Evolutionary conservation across 1,140 invertebrate species (phyloP).

Genomic region (Drosophila pseudoobscura): DNA sequence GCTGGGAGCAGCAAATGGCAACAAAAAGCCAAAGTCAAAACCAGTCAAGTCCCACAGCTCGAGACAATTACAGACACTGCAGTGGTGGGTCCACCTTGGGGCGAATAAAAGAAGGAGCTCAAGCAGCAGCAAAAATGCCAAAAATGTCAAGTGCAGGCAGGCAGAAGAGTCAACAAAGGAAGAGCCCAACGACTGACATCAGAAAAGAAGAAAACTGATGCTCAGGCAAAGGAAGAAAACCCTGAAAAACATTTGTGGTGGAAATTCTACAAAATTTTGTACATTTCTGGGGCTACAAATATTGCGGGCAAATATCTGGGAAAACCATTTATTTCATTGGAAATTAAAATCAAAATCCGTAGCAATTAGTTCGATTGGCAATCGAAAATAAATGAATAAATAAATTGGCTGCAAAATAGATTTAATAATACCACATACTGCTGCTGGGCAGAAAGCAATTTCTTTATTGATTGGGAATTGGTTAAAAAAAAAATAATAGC

Average conservation of each 20-base stretch:
- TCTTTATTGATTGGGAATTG: background rate
- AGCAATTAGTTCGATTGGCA: no score
- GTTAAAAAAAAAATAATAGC: constrained; percentile 6
- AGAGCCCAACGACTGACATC: constrained; percentile 9
- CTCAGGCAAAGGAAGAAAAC: background rate
- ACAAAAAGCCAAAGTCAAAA: constrained; percentile 15
- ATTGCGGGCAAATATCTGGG: background rate
- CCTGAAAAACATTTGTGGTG: background rate
- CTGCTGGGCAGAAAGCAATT: constrained; percentile 1
- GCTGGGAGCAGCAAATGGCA: constrained; percentile 13
- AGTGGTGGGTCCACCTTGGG: background rate
- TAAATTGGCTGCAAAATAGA: no score
- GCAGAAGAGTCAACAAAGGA: constrained; percentile 21
- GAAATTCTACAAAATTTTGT: constrained; percentile 26
- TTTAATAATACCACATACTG: background rate
- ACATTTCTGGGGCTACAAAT: constrained; percentile 1
- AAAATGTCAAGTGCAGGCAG: constrained; percentile 45
- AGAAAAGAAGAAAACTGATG: background rate
- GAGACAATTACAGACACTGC: constrained; percentile 36
- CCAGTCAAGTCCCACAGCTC: constrained; percentile 17
- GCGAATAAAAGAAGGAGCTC: background rate
- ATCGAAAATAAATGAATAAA: no score
- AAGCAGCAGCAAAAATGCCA: constrained; percentile 6
- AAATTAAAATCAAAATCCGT: background rate
- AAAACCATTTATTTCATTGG: background rate